Base-by-base conservation (phyloP, 2,888 invertebrate genomes). In the Nysson spinosus region DNA sequence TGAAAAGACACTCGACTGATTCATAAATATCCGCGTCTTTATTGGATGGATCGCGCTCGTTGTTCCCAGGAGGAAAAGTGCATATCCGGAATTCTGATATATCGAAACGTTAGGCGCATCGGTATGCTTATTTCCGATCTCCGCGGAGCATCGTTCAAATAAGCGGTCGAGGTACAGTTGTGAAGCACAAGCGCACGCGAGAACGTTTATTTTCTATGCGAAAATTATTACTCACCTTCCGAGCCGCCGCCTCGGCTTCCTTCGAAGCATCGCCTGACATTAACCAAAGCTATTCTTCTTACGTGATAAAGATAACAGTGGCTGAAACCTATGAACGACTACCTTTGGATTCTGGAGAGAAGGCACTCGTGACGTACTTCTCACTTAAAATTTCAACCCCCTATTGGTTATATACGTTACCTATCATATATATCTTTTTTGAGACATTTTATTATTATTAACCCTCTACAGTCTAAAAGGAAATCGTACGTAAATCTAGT, bases 121-220 rank as follows among this genome's bases (percentile, higher is more conserved):
- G 34, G 30, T 17, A 7, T 30, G 70, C 58, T 58, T 62, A 62
- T 58, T 70, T 66, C 61, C 26, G 47, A 51, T 37, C 54, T 24
- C 40, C 20, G 2, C 12, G 56, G 32, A 43, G 19, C 43, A 22
- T 28, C 56, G 60, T 51, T 54, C 50, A 74, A 73, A 74, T 74
- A 74, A 74, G 47, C 73, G 40, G 34, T 24, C 51, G 30, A 42
- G 22, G 22, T 32, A 39, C 64, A 28, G 30, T 11, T 12, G 24
- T 24, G 11, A 30, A 7, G 30, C 2, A 12, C 20, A 28, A 14
- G 24, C 32, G 20, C 30, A 12, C 40, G 17, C n/a, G 30, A 4
- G 1, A 11, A 7, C 9, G 70, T 70, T 70, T 71, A 49, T 70
- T 71, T 70, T 28, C 14, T 20, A 16, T 52, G 32, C 14, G 24